Conservation (phyloP, 2,797 vertebrate genomes). For the Galagoides demidoff region DNA sequence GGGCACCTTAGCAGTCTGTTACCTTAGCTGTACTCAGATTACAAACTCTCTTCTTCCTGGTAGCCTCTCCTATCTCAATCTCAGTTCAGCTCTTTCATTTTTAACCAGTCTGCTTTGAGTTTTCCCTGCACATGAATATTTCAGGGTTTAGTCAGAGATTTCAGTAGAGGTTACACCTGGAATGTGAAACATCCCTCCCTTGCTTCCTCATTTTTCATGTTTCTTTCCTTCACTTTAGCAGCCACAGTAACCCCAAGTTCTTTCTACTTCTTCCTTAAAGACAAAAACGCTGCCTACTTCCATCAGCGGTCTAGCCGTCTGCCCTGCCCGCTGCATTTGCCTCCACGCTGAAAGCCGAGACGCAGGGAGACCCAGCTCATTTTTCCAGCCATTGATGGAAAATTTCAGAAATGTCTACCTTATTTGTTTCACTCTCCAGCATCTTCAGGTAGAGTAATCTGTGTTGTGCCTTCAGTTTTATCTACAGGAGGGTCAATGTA, state of each 20-base stretch:
- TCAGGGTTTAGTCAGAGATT: not conserved
- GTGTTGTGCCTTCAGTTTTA: not conserved
- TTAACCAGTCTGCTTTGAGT: not conserved
- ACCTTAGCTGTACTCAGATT: not conserved
- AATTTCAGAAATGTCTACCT: not conserved
- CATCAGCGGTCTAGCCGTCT: not conserved
- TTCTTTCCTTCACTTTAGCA: not conserved
- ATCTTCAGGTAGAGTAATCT: not conserved
- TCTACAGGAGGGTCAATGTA: too few relatives aligned
- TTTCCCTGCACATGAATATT: not conserved
- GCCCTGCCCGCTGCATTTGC: not conserved
- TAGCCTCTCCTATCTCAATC: not conserved
- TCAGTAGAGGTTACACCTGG: not conserved
- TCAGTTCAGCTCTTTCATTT: not conserved
- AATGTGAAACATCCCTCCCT: not conserved
- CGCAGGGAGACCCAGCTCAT: too few relatives aligned
- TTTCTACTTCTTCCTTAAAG: not conserved
- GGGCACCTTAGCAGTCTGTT: not conserved
- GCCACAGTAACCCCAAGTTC: not conserved
- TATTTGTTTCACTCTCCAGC: not conserved
- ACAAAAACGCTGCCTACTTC: not conserved
- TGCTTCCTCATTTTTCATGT: not conserved
- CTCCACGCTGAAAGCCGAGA: not conserved
- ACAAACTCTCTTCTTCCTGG: not conserved
- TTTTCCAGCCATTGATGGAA: not conserved